phyloP scores from a whole-genome alignment of 2,113 vertebrate species.

The Corynorhinus townsendii region DNA sequence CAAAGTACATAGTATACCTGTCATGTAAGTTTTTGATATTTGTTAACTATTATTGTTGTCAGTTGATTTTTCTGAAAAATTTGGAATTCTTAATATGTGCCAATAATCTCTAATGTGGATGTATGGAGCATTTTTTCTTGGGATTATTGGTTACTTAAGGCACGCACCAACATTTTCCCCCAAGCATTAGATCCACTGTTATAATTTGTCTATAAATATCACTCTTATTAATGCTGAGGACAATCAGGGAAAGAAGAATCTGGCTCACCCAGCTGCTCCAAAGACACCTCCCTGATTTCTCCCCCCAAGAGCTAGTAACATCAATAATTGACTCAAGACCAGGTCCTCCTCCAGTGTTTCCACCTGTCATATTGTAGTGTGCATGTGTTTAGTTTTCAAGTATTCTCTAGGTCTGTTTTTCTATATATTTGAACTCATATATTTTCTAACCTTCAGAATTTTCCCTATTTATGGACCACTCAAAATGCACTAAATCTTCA shows the following conservation, averaged over 20 bases:
- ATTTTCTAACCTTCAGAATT: not conserved
- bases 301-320: not conserved
- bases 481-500: not conserved
- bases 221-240: not conserved
- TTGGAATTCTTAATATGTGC: not conserved
- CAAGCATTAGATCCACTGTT: not conserved
- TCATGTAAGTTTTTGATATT: not conserved
- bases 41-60: not conserved
- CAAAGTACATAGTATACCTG: not conserved
- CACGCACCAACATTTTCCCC: not conserved
- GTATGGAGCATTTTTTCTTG: not conserved
- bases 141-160: not conserved
- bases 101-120: not conserved
- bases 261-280: not conserved
- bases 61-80: not conserved
- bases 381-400: not conserved
- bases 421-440: not conserved
- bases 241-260: not conserved
- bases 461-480: not conserved
- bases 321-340: not conserved
- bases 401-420: not conserved
- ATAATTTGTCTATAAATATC: not conserved
- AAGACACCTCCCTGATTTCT: not conserved
- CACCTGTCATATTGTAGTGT: not conserved
- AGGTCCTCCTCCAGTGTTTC: not conserved